phyloP scores from a whole-genome alignment of 1,140 invertebrate genomes.

The Teleogryllus occipitalis region DNA sequence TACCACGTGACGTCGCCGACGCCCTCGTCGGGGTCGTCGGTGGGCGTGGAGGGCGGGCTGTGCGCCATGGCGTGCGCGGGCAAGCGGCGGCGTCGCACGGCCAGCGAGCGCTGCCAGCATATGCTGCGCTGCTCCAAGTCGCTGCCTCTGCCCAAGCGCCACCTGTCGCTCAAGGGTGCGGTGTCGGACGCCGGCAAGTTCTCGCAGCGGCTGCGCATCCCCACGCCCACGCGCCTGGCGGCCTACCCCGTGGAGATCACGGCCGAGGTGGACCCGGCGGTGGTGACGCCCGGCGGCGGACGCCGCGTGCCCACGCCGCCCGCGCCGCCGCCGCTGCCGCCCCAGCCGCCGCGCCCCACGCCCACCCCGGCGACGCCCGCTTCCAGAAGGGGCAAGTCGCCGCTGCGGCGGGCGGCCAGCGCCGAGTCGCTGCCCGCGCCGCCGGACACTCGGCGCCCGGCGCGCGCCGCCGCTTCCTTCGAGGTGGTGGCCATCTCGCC shows the following conservation, averaged over 20 bases:
- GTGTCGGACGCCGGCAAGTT: not conserved
- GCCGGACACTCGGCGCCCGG: not conserved
- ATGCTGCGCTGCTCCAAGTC: slow-evolving; percentile 7
- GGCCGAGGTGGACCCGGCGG: no score
- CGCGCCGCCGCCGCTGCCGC: no score
- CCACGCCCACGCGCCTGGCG: not conserved
- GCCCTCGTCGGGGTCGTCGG: not conserved
- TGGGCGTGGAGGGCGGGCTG: not conserved
- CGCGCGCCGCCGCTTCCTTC: no score
- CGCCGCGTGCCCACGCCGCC: no score
- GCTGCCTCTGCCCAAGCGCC: slow-evolving; percentile 11
- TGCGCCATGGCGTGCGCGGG: slow-evolving; percentile 6
- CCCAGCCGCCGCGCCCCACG: no score
- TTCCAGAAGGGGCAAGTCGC: not conserved
- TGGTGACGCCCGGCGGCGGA: not conserved
- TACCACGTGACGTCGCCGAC: slow-evolving; percentile 19
- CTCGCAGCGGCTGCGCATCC: not conserved
- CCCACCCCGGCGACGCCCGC: no score
- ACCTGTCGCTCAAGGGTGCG: not conserved
- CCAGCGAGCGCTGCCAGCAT: slow-evolving; percentile 12
- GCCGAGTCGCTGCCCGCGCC: no score
- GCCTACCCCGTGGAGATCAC: no score
- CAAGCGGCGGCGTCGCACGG: slow-evolving; percentile 5
- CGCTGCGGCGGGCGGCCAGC: not conserved
- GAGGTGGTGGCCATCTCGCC: no score